Base-by-base conservation (phyloP, 1,140 invertebrate species). In the Brachionus plicatilis region DNA sequence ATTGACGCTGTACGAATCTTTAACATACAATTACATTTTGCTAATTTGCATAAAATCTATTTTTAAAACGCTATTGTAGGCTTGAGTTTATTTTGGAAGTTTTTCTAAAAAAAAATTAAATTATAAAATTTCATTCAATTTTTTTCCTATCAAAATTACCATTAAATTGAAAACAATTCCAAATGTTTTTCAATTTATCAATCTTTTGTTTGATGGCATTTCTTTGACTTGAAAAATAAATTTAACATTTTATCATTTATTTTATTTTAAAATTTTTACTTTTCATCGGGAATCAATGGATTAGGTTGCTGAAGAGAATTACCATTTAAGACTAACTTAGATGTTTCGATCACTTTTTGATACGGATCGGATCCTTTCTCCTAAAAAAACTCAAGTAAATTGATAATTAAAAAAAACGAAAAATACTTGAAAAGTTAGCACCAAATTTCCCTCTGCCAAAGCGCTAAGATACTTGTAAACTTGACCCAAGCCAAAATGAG, bases 401-500 rank as follows among this genome's bases (percentile, higher is more conserved):
- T 14, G 3, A 41, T 11, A 68, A 29, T 68, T 1, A n/a, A 29
- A 3, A 50, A 24, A 24, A 7, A 6, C 0, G 33, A 37, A 50
- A 41, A 20, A 1, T 82, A 82, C 79, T 47, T 82, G 3, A 29
- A 82, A 82, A 24, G 14, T n/a, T 65, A 82, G 65, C 11, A 65
- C n/a, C 27, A 82, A 60, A 17, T 82, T 82, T 82, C 79, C 79
- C 14, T 82, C 60, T 33, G 79, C 79, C 6, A 82, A 45, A 11
- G 50, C 53, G n/a, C 43, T 29, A 5, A 82, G 29, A 20, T 50
- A 76, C n/a, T 37, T 76, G 45, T 50, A 76, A 53, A 76, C 20
- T 33, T 82, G 53, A 29, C 17, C 27, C 17, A 68, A 24, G 17
- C 53, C 53, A 37, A 65, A 11, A 0, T 29, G 41, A 65, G 50